These are phyloP conservation scores for Anomalospiza imberbis DNA, from an alignment of 2,797 vertebrate species.

Conservation along the genomic window DNA sequence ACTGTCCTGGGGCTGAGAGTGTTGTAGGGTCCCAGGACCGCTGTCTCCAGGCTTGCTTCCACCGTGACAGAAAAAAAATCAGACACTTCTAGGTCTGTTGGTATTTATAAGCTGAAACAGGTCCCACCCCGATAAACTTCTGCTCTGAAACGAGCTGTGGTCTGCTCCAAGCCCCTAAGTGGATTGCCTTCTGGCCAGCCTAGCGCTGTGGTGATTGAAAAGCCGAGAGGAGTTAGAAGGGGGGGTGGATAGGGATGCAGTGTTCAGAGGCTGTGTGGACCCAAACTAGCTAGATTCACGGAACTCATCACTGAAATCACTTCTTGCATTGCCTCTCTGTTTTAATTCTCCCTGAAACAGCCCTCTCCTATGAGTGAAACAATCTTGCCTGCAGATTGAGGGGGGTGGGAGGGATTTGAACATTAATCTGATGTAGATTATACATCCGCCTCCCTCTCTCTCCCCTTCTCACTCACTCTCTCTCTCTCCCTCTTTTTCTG, in stretches of 20 bases:
- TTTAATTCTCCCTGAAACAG: slow-evolving; percentile 84
- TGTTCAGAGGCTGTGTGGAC: slow-evolving; percentile 33
- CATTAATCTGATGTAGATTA: slow-evolving; percentile 74
- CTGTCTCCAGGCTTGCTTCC: not conserved
- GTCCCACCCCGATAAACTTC: slow-evolving; percentile 33
- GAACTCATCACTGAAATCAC: slow-evolving; percentile 64
- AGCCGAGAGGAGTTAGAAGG: not conserved
- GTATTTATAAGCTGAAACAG: not conserved
- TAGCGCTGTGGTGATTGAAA: slow-evolving; percentile 36
- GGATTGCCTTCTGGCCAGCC: slow-evolving; percentile 56
- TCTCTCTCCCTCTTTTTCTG: slow-evolving; percentile 41
- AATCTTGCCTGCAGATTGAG: slow-evolving; percentile 76
- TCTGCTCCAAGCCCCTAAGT: slow-evolving; percentile 48
- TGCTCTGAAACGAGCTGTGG: not conserved
- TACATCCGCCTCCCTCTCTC: slow-evolving; percentile 62
- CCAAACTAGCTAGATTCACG: slow-evolving; percentile 73
- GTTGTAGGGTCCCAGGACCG: not conserved
- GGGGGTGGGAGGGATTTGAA: slow-evolving; percentile 74
- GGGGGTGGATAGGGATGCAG: not conserved
- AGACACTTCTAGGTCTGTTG: not conserved
- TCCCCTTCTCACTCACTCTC: slow-evolving; percentile 63
- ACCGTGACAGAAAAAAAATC: not conserved
- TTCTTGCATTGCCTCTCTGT: slow-evolving; percentile 65
- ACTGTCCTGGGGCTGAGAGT: not conserved
- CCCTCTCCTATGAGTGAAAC: slow-evolving; percentile 71